phyloP scores from a whole-genome alignment of 2,797 vertebrate genomes.

The Poeciliopsis paucimaculata region DNA sequence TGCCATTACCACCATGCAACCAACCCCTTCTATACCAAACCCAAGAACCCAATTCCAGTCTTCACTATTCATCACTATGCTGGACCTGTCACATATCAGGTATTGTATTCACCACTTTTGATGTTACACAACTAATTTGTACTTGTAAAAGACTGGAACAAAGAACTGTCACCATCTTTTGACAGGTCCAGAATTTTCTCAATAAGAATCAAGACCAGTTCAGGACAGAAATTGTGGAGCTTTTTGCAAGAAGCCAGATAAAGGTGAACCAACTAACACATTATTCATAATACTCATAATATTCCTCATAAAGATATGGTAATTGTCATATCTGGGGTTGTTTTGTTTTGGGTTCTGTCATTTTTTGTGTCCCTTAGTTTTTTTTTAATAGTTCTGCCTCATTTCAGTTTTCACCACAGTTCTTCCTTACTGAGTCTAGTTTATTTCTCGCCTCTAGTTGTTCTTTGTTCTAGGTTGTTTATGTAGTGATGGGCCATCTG shows the following conservation, averaged over 20 bases:
- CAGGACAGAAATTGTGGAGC: constrained; percentile 84
- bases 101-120: constrained; percentile 37
- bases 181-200: constrained; percentile 92
- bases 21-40: constrained; percentile 87
- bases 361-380: too few species aligned
- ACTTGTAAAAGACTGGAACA: background rate
- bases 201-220: constrained; percentile 90
- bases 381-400: too few species aligned
- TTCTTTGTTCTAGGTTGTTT: too few species aligned
- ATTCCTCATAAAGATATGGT: background rate
- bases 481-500: too few species aligned
- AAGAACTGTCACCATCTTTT: background rate
- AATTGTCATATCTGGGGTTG: background rate
- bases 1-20: constrained; percentile 92
- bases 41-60: constrained; percentile 89
- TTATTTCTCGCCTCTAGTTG: too few species aligned
- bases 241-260: constrained; percentile 86
- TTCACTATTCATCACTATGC: constrained; percentile 91
- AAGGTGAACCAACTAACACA: constrained; percentile 76
- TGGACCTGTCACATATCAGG: constrained; percentile 93
- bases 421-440: too few species aligned
- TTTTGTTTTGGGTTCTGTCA: too few species aligned
- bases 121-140: background rate
- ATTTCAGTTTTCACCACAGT: too few species aligned
- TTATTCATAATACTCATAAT: background rate